phyloP scores from a whole-genome alignment of 2,888 invertebrate species.

The Apocheima hispidaria region DNA sequence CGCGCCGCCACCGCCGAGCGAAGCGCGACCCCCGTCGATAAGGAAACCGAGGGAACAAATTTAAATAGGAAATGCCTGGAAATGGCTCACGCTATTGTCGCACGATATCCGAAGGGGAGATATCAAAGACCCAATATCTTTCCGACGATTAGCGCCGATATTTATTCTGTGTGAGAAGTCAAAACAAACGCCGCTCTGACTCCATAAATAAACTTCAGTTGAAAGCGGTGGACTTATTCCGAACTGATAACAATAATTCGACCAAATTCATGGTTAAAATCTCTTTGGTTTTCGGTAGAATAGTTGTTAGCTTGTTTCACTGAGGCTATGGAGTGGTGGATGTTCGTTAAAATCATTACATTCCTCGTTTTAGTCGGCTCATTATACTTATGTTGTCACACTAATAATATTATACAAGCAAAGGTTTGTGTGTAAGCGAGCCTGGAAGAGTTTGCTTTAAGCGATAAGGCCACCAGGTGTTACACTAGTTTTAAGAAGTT shows the following conservation, averaged over 20 bases:
- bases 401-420: background rate
- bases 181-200: constrained; percentile 62
- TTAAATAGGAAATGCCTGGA: constrained; percentile 82
- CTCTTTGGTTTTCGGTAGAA: constrained; percentile 27
- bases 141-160: constrained; percentile 73
- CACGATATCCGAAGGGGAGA: constrained; percentile 74
- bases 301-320: constrained; percentile 25
- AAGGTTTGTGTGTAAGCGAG: too few relatives aligned
- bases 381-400: background rate
- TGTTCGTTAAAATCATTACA: constrained; percentile 23
- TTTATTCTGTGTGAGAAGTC: constrained; percentile 77
- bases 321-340: constrained; percentile 16
- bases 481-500: too few relatives aligned
- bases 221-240: constrained; percentile 44
- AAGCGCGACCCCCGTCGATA: constrained; percentile 64
- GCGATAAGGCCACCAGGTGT: too few relatives aligned
- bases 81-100: constrained; percentile 82
- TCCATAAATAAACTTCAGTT: constrained; percentile 50
- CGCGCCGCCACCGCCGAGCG: constrained; percentile 26
- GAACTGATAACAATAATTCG: constrained; percentile 40
- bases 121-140: constrained; percentile 71
- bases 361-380: constrained; percentile 8
- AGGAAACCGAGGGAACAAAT: constrained; percentile 78
- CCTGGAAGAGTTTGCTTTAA: too few relatives aligned
- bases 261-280: constrained; percentile 35